Percentiles rank a stretch among this genome's conserved stretches.
Evolutionary conservation across 2,888 invertebrate genomes (phyloP).

Genomic region (Oscheius onirici): DNA sequence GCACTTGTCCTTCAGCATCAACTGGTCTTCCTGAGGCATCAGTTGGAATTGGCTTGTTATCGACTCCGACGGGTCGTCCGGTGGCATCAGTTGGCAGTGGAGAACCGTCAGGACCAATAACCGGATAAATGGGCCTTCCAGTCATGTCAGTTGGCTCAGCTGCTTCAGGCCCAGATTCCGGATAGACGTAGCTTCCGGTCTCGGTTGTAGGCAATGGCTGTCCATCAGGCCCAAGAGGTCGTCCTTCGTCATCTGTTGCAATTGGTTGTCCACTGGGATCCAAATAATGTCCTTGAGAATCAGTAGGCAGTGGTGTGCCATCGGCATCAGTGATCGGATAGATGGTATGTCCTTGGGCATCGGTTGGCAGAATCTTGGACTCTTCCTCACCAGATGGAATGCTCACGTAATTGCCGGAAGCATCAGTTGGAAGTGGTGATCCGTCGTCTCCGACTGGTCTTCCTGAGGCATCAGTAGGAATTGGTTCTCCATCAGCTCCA

Average conservation of each 20-base stretch:
- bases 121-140: conserved; percentile 35
- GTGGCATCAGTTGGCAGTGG: conserved; percentile 38
- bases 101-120: conserved; percentile 44
- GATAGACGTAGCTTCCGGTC: no score
- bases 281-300: no score
- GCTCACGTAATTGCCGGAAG: conserved; percentile 22
- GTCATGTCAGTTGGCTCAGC: no score
- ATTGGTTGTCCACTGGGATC: conserved; percentile 43
- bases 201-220: no score
- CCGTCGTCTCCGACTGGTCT: conserved; percentile 38
- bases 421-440: conserved; percentile 37
- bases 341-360: conserved; percentile 19
- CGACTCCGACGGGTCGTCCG: conserved; percentile 36
- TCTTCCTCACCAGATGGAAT: conserved; percentile 14
- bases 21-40: conserved; percentile 36
- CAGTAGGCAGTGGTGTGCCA: conserved; percentile 36
- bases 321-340: conserved; percentile 29
- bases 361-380: background rate
- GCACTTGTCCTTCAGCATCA: conserved; percentile 2
- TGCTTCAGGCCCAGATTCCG: no score
- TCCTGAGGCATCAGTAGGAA: conserved; percentile 53
- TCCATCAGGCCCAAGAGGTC: no score
- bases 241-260: conserved; percentile 31
- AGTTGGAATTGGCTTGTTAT: conserved; percentile 43
- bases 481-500: conserved; percentile 34